These are phyloP conservation scores for Gymnoscopelus microlampas DNA, from an alignment of 2,797 vertebrate genomes.

Conservation along the genomic window DNA sequence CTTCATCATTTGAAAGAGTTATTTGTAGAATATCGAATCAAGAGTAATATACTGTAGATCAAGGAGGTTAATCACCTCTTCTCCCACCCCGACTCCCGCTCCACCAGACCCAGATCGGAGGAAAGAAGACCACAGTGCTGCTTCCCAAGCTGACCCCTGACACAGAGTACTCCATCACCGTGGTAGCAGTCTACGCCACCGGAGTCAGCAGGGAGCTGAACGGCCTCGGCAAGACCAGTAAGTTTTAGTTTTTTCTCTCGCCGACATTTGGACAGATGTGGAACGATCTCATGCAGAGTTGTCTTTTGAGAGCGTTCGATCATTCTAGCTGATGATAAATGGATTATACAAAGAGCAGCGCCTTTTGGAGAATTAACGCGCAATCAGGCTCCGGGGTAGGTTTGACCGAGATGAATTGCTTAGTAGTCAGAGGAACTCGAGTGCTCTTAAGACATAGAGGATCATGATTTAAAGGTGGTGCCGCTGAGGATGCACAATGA, in stretches of 20 bases:
- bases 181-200: constrained; percentile 87
- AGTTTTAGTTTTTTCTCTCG: constrained; percentile 50
- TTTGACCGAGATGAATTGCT: too few species aligned
- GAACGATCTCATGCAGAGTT: too few species aligned
- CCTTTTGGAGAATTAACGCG: too few species aligned
- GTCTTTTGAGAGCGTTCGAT: too few species aligned
- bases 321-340: too few species aligned
- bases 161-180: constrained; percentile 90
- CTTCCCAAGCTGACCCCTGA: constrained; percentile 95
- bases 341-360: too few species aligned
- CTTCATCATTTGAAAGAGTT: neutral
- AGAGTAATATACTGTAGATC: neutral
- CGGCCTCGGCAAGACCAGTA: constrained; percentile 94
- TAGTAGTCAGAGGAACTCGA: too few species aligned
- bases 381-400: too few species aligned
- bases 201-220: constrained; percentile 88
- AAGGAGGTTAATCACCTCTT: constrained; percentile 3
- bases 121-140: constrained; percentile 90
- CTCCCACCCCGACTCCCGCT: neutral
- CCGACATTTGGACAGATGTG: too few species aligned
- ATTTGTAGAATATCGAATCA: neutral
- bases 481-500: too few species aligned
- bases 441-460: too few species aligned
- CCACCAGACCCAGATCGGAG: constrained; percentile 88
- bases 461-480: too few species aligned